Conservation (phyloP, 2,888 invertebrate genomes). For the Drosophila austrosaltans region DNA sequence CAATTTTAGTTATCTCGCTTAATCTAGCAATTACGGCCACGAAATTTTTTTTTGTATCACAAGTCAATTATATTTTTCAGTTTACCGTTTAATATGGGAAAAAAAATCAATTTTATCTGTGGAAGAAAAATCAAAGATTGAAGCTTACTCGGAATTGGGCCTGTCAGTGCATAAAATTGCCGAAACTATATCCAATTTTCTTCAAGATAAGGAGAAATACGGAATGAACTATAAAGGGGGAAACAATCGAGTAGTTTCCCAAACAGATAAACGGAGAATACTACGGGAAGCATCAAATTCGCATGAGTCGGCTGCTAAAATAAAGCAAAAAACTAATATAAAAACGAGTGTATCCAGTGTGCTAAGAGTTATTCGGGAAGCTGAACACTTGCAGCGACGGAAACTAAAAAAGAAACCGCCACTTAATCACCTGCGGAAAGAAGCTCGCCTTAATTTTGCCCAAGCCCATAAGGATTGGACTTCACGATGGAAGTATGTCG, state of each 20-base stretch:
- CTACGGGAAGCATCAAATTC: neutral
- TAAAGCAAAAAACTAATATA: neutral
- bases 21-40: neutral
- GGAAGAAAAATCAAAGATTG: slow-evolving; percentile 9
- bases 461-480: neutral
- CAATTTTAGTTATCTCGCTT: neutral
- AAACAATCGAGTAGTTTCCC: neutral
- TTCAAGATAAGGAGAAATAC: neutral
- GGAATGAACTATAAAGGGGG: slow-evolving; percentile 1
- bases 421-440: neutral
- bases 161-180: slow-evolving; percentile 6
- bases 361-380: neutral
- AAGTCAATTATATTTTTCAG: neutral
- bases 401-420: neutral
- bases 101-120: neutral
- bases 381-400: neutral
- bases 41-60: neutral
- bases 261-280: neutral
- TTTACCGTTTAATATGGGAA: neutral
- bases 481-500: no score
- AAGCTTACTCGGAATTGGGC: slow-evolving; percentile 4
- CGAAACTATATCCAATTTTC: slow-evolving; percentile 3
- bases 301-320: no score
- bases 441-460: neutral
- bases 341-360: neutral